Evolutionary conservation across 2,113 vertebrate species (phyloP).

Genomic region (Gnathonemus echidnorhynchus): DNA sequence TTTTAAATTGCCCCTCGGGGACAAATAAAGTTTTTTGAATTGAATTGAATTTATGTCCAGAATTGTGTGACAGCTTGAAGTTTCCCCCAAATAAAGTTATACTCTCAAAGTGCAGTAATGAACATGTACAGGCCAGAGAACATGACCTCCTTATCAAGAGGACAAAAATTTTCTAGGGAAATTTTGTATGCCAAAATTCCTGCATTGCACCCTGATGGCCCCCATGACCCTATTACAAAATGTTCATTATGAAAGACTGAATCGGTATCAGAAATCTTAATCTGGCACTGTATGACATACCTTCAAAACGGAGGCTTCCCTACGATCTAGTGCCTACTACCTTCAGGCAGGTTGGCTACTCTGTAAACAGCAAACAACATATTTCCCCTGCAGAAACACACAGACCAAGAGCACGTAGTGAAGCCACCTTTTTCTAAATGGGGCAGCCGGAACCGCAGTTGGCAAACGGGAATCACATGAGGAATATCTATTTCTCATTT

Average conservation of each 20-base stretch:
- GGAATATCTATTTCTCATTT: not conserved
- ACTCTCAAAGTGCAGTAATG: not conserved
- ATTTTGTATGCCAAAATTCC: not conserved
- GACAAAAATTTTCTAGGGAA: not conserved
- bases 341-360: not conserved
- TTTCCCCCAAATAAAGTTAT: not conserved
- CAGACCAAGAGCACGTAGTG: not conserved
- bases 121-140: not conserved
- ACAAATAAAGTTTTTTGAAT: no score
- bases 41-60: not conserved
- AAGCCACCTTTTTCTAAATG: not conserved
- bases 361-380: not conserved
- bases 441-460: not conserved
- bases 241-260: not conserved
- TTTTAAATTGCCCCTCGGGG: not conserved
- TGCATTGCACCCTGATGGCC: not conserved
- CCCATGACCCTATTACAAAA: not conserved
- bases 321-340: not conserved
- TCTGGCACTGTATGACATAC: not conserved
- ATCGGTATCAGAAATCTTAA: not conserved
- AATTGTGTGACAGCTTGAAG: not conserved
- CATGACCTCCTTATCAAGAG: not conserved
- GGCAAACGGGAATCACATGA: not conserved
- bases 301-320: not conserved
- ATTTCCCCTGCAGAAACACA: not conserved